Conservation (phyloP, 2,797 vertebrate species). For the Rhynchotus rufescens region DNA sequence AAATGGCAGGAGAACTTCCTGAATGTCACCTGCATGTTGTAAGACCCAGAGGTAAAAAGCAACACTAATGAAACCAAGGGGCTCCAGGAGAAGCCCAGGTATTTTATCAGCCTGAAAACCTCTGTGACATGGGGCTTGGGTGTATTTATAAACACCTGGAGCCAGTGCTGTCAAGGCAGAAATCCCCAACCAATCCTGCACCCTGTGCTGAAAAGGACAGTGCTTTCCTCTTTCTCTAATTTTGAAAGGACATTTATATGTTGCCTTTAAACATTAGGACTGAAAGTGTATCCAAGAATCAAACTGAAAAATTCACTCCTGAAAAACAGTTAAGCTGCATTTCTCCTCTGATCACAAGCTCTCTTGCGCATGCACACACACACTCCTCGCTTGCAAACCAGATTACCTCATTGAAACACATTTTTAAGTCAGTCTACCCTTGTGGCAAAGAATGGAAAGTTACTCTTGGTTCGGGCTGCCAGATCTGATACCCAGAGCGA, state of each 20-base stretch:
- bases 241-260: background rate
- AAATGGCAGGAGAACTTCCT: background rate
- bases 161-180: background rate
- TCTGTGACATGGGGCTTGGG: background rate
- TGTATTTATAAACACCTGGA: rapidly evolving
- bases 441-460: conserved; percentile 4
- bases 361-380: background rate
- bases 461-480: background rate
- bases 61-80: background rate
- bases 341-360: rapidly evolving
- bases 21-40: background rate
- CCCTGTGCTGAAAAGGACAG: background rate
- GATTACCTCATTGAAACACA: background rate
- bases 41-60: background rate
- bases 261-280: background rate
- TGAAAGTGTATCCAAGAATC: background rate
- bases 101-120: background rate
- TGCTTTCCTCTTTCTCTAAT: background rate
- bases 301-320: background rate
- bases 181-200: background rate
- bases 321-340: background rate
- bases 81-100: background rate
- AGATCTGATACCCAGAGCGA: background rate
- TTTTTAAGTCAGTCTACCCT: background rate
- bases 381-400: background rate